Conservation (phyloP, 2,797 vertebrate species). For the Pelodytes ibericus region DNA sequence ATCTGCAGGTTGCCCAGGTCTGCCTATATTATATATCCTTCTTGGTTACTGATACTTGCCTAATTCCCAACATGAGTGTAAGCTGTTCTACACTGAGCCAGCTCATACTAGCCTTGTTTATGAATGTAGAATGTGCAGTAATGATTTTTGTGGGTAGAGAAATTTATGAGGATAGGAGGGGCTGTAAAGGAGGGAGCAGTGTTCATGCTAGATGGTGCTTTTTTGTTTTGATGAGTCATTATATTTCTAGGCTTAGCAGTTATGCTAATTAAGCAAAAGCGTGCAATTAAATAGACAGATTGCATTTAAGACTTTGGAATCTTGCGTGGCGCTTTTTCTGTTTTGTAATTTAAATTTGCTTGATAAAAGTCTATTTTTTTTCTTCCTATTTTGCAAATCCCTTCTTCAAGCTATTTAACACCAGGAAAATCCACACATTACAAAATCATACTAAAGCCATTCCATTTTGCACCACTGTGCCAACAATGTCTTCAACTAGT, state of each 20-base stretch:
- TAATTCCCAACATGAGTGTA: too few species aligned
- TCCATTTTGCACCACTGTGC: not conserved
- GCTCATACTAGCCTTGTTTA: too few species aligned
- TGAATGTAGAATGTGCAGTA: not conserved
- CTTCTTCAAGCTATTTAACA: slow-evolving; percentile 45
- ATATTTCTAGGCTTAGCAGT: slow-evolving; percentile 54
- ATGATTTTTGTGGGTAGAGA: not conserved
- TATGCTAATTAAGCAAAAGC: slow-evolving; percentile 56
- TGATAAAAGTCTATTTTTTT: slow-evolving; percentile 51
- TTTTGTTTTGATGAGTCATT: slow-evolving; percentile 56
- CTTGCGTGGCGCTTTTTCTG: slow-evolving; percentile 46
- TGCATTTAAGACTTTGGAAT: slow-evolving; percentile 54
- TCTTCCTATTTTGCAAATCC: slow-evolving; percentile 43
- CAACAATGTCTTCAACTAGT: not conserved
- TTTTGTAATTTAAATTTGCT: slow-evolving; percentile 57
- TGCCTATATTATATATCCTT: too few species aligned
- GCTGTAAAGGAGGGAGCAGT: not conserved
- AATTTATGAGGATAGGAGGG: not conserved
- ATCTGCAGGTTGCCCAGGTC: too few species aligned
- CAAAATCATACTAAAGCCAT: not conserved
- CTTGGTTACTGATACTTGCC: too few species aligned
- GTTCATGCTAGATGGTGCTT: slow-evolving; percentile 29
- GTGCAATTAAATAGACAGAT: slow-evolving; percentile 57
- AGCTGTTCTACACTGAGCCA: too few species aligned
- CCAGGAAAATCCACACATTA: slow-evolving; percentile 31